phyloP scores from a whole-genome alignment of 2,888 invertebrate genomes.

The Zaprionus lineosus region DNA sequence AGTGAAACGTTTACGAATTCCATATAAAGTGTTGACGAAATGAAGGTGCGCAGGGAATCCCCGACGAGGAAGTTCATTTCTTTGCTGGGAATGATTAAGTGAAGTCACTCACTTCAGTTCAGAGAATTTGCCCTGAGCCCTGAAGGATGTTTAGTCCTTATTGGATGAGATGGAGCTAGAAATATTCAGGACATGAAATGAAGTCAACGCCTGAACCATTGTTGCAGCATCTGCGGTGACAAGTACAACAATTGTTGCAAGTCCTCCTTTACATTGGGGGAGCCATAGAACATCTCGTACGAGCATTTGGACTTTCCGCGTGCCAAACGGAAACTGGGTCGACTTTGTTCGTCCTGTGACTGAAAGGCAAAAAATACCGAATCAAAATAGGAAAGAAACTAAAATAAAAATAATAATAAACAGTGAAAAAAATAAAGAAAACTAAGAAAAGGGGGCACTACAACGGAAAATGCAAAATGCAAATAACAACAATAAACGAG shows the following conservation, averaged over 20 bases:
- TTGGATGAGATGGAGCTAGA: no score
- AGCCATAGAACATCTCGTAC: neutral
- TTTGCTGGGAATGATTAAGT: no score
- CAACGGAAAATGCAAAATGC: conserved; percentile 18
- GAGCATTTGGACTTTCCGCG: conserved; percentile 21
- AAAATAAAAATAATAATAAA: conserved; percentile 8
- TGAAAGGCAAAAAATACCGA: neutral
- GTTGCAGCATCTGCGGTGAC: neutral
- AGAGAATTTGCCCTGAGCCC: no score
- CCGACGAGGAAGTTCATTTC: no score
- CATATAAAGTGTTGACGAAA: no score
- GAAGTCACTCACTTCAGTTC: no score
- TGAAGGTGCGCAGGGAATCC: no score
- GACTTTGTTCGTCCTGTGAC: conserved; percentile 5
- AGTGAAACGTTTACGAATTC: neutral
- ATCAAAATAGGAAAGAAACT: conserved; percentile 3
- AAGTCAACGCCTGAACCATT: no score
- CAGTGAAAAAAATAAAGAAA: neutral
- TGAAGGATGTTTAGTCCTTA: no score
- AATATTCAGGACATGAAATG: no score
- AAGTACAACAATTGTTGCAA: conserved; percentile 1
- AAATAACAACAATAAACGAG: conserved; percentile 25
- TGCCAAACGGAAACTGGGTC: conserved; percentile 22
- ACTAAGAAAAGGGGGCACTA: neutral
- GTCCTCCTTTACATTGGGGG: neutral